Evolutionary conservation across 1,140 invertebrate species (phyloP).

Genomic region (Matsumurasca onukii): DNA sequence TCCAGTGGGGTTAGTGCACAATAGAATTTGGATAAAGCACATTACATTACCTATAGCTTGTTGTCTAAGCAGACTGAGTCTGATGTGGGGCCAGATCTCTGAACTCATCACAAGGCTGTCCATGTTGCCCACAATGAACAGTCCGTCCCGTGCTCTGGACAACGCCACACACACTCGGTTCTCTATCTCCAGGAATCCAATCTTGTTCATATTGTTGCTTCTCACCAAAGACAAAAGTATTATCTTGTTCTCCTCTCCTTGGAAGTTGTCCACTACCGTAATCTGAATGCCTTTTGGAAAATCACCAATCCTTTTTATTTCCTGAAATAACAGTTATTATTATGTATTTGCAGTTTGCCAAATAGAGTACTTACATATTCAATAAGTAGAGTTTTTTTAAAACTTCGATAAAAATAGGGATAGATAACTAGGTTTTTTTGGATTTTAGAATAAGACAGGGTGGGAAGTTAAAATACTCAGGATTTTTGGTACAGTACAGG

Average conservation of each 20-base stretch:
- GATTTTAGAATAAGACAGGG: too few relatives aligned
- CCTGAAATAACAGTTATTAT: neutral
- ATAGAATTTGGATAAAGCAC: too few relatives aligned
- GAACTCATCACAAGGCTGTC: constrained; percentile 49
- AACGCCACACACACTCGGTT: constrained; percentile 85
- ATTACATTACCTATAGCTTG: constrained; percentile 46
- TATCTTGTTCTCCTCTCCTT: constrained; percentile 85
- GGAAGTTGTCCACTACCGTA: constrained; percentile 77
- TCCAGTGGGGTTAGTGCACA: too few relatives aligned
- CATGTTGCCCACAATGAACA: constrained; percentile 69
- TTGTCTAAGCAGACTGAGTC: constrained; percentile 30
- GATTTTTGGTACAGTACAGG: too few relatives aligned
- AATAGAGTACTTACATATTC: too few relatives aligned
- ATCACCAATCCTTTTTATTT: constrained; percentile 2
- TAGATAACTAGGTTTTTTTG: too few relatives aligned
- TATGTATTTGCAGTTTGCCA: too few relatives aligned
- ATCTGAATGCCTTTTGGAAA: constrained; percentile 53
- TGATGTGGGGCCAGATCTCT: constrained; percentile 15
- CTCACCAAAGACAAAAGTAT: constrained; percentile 81
- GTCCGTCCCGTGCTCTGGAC: constrained; percentile 73
- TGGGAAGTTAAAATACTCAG: too few relatives aligned
- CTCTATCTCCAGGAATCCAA: constrained; percentile 74
- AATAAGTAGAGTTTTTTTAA: too few relatives aligned
- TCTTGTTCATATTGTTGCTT: constrained; percentile 63
- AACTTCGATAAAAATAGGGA: too few relatives aligned